phyloP scores from a whole-genome alignment of 2,113 vertebrate species.

The Pardalotus punctatus region DNA sequence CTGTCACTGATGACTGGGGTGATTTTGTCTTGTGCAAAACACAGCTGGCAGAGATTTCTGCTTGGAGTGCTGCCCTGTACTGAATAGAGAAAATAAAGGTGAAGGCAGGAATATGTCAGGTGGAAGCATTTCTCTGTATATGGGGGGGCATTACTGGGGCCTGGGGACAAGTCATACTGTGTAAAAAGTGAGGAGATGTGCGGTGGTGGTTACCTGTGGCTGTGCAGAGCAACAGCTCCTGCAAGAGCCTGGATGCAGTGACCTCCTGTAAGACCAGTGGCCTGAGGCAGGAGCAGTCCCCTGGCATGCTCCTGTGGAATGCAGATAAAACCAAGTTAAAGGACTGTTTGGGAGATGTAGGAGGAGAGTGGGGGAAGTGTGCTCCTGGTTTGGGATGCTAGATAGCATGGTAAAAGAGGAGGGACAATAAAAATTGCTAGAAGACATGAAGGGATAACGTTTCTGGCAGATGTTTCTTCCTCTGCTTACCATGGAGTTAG shows the following conservation, averaged over 20 bases:
- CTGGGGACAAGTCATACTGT: fast-evolving
- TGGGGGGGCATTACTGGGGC: neutral
- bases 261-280: neutral
- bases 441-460: neutral
- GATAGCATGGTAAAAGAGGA: fast-evolving
- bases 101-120: neutral
- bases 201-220: fast-evolving
- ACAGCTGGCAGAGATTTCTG: neutral
- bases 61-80: neutral
- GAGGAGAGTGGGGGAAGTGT: neutral
- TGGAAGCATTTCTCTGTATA: neutral
- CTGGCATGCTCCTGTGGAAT: neutral
- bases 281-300: neutral
- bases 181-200: neutral
- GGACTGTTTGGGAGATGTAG: neutral
- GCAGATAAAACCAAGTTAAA: neutral
- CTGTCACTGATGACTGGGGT: neutral
- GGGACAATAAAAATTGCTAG: neutral
- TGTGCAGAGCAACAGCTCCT: neutral
- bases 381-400: neutral
- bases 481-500: neutral
- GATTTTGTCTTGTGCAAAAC: neutral
- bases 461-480: neutral
- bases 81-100: neutral
- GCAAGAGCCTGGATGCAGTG: neutral